Base-by-base conservation (phyloP, 2,888 invertebrate genomes). In the Lissocephala sabroskyi region DNA sequence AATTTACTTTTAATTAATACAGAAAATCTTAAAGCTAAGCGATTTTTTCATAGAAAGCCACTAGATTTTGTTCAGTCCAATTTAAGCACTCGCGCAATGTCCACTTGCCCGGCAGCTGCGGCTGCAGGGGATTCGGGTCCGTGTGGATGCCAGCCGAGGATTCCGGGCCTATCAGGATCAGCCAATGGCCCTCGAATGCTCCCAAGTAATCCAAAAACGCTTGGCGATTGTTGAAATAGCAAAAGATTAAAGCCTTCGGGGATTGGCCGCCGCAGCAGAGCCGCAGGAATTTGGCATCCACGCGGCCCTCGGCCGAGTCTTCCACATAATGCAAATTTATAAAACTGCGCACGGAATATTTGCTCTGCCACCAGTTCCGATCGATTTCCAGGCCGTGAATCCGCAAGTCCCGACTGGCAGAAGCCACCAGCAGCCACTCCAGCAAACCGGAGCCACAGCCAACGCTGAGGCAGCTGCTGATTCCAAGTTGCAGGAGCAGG, bases 401-500 rank as follows among this genome's bases (percentile, higher is more conserved):
- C 7, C 87, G 18, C 7, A 70, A 40, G 1, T 39, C 17, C 1
- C 59, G n/a, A 1, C 41, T 89, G 64, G 89, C 88, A 64, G 88
- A 88, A 81, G 88, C 84, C 35, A 85, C 85, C 39, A 94, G 84
- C 59, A 94, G 88, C 93, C 94, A 94, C 82, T 94, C 94, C 23
- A 94, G 85, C n/a, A 94, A 84, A 0, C 94, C 94, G 57, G 90
- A 90, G 10, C 94, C 94, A 79, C 94, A 94, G 1, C 94, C 94
- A 28, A 94, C 84, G 61, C 93, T 93, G 47, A 90, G 80, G 30
- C 93, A 82, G 18, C 85, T 85, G 4, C 81, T 74, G 59, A 89
- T 85, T 3, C 84, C 59, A 13, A 87, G 76, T 28, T 86, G 77
- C 13, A 61, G 51, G 42, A 91, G 68, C 40, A 85, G 74, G 3